Percentiles rank a stretch among this genome's conserved stretches.
Evolutionary conservation across 1,140 invertebrate species (phyloP).

Genomic region (Anastrepha ludens): DNA sequence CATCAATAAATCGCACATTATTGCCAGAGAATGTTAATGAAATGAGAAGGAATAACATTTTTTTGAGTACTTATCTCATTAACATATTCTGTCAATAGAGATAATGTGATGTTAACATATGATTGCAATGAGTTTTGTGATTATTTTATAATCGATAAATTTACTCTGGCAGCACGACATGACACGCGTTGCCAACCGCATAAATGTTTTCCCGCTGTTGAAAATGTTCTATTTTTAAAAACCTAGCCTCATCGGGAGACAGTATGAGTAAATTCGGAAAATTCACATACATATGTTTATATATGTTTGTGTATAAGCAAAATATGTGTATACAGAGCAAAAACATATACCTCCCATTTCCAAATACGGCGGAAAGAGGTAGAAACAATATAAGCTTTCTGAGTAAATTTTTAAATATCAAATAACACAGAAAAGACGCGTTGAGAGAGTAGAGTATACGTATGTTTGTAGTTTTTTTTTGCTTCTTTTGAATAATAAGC

Average conservation of each 20-base stretch:
- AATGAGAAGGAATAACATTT: no score
- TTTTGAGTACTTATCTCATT: no score
- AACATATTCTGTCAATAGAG: no score
- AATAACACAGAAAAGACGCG: neutral
- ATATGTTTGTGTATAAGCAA: no score
- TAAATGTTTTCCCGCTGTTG: neutral
- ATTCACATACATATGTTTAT: neutral
- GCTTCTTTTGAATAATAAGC: constrained; percentile 9
- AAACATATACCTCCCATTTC: constrained; percentile 33
- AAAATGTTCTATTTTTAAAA: constrained; percentile 32
- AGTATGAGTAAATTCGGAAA: constrained; percentile 32
- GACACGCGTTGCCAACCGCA: neutral
- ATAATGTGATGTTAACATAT: no score
- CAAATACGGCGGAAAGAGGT: constrained; percentile 46
- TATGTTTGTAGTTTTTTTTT: neutral
- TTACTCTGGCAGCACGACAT: neutral
- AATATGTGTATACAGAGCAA: neutral
- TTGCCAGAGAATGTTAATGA: no score
- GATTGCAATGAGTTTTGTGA: neutral
- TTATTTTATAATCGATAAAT: neutral
- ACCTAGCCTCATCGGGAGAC: neutral
- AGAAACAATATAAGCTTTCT: neutral
- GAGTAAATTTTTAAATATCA: constrained; percentile 18
- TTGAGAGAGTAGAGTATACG: neutral
- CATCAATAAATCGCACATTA: no score